Conservation (phyloP, 2,113 vertebrate genomes). For the Bombycilla garrulus region DNA sequence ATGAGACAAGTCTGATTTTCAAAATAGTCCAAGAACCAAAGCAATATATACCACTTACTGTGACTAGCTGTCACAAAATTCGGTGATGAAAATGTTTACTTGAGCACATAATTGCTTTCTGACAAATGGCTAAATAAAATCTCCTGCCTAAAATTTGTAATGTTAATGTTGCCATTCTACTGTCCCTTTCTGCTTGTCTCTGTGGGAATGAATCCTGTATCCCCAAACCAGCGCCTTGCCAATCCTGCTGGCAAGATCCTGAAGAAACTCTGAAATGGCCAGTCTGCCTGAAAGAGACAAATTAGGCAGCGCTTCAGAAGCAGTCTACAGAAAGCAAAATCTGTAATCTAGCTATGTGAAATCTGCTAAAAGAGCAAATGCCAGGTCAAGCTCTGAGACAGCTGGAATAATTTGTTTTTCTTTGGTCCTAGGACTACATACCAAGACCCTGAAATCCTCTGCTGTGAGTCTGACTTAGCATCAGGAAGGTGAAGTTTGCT, state of each 20-base stretch:
- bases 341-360: not conserved
- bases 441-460: not conserved
- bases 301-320: not conserved
- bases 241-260: not conserved
- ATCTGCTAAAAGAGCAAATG: not conserved
- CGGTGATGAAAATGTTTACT: not conserved
- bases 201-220: accelerated
- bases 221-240: not conserved
- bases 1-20: not conserved
- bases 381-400: not conserved
- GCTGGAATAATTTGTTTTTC: not conserved
- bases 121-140: not conserved
- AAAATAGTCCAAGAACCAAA: not conserved
- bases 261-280: not conserved
- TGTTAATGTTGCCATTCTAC: not conserved
- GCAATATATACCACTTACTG: not conserved
- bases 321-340: not conserved
- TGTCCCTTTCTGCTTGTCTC: not conserved
- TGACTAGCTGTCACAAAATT: not conserved
- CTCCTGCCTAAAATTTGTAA: not conserved
- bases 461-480: not conserved
- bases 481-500: not conserved
- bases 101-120: not conserved
- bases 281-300: not conserved
- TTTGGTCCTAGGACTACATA: not conserved